Evolutionary conservation across 2,888 invertebrate species (phyloP).

Genomic region (Yponomeuta plumbellus): DNA sequence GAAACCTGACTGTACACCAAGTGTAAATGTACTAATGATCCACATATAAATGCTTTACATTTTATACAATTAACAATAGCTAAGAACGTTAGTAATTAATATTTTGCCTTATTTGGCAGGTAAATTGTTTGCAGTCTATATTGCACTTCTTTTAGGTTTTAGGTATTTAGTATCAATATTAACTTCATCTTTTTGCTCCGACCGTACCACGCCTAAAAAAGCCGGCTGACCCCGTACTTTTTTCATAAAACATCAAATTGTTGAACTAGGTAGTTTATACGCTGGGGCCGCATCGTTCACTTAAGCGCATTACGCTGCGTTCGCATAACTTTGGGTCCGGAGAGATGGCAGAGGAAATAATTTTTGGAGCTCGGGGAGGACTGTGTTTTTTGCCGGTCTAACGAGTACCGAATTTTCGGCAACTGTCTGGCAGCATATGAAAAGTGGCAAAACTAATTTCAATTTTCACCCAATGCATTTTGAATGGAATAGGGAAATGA

Average conservation of each 20-base stretch:
- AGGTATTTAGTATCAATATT: no score
- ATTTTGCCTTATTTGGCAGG: no score
- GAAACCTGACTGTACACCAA: no score
- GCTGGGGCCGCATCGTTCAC: slow-evolving; percentile 70
- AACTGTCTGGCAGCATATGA: background rate
- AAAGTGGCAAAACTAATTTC: background rate
- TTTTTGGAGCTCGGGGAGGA: slow-evolving; percentile 53
- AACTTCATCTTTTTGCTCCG: background rate
- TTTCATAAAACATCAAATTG: slow-evolving; percentile 44
- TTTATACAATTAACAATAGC: no score
- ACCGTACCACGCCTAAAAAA: background rate
- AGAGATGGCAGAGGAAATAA: slow-evolving; percentile 63
- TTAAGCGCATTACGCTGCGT: slow-evolving; percentile 65
- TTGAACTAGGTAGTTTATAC: slow-evolving; percentile 53
- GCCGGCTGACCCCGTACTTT: background rate
- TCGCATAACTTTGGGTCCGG: slow-evolving; percentile 49
- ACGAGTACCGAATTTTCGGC: background rate
- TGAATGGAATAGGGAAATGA: background rate
- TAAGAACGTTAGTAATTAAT: no score
- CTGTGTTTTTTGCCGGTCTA: slow-evolving; percentile 38
- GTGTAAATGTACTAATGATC: no score
- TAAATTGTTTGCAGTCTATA: no score
- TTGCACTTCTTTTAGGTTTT: no score
- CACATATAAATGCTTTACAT: no score
- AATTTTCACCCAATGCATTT: background rate